These are phyloP conservation scores for Drosophila paramelanica DNA, from an alignment of 2,888 invertebrate genomes.

Conservation along the genomic window DNA sequence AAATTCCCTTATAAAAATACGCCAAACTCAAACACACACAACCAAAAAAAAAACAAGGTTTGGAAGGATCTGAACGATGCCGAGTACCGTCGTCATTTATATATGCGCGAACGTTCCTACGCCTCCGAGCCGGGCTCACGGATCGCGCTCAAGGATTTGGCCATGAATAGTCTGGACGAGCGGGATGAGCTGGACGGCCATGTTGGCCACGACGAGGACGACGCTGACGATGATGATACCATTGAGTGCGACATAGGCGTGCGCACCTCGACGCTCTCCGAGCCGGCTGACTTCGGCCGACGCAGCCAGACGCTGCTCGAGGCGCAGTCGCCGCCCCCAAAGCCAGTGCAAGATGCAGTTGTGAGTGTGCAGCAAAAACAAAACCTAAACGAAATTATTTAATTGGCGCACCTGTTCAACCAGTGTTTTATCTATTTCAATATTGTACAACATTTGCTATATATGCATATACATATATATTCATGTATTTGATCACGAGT, in stretches of 20 bases:
- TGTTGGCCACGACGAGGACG: conserved; percentile 28
- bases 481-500: conserved; percentile 53
- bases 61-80: conserved; percentile 83
- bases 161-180: conserved; percentile 40
- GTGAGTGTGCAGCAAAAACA: conserved; percentile 62
- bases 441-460: conserved; percentile 17
- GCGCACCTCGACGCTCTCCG: conserved; percentile 79
- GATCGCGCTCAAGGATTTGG: conserved; percentile 76
- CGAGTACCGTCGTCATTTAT: conserved; percentile 82
- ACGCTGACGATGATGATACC: conserved; percentile 71
- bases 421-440: conserved; percentile 30
- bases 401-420: conserved; percentile 70
- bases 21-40: conserved; percentile 22
- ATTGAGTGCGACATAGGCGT: conserved; percentile 70
- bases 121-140: conserved; percentile 84
- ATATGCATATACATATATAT: conserved; percentile 8
- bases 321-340: conserved; percentile 38
- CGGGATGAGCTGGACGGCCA: conserved; percentile 27
- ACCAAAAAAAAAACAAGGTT: conserved; percentile 65
- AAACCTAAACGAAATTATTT: conserved; percentile 46
- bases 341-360: conserved; percentile 51
- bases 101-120: conserved; percentile 84
- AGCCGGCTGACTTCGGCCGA: conserved; percentile 75
- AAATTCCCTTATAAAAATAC: conserved; percentile 45
- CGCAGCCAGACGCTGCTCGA: conserved; percentile 72